Conservation (phyloP, 2,113 vertebrate species). For the Litocranius walleri region DNA sequence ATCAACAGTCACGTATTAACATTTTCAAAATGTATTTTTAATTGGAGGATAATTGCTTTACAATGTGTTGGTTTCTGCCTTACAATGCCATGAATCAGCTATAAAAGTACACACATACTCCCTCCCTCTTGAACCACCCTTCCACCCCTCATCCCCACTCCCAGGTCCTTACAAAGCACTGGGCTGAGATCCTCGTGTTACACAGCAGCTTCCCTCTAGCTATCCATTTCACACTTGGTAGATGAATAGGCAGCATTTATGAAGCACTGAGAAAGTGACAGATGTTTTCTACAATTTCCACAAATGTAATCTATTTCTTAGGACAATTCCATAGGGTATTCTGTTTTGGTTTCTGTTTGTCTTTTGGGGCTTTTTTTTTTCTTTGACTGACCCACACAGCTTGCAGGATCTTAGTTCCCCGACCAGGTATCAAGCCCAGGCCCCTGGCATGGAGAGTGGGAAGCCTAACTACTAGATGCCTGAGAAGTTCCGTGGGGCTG, state of each 20-base stretch:
- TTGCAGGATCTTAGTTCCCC: neutral
- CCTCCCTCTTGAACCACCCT: neutral
- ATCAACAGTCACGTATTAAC: neutral
- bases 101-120: neutral
- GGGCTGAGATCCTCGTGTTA: neutral
- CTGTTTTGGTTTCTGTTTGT: neutral
- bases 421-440: neutral
- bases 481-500: neutral
- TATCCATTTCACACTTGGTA: neutral
- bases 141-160: neutral
- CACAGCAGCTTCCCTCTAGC: neutral
- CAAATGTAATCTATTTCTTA: neutral
- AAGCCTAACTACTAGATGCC: neutral
- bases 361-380: neutral
- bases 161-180: neutral
- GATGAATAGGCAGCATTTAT: neutral
- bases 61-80: neutral
- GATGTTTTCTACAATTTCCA: neutral
- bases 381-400: neutral
- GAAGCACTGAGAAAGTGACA: neutral
- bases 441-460: neutral
- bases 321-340: neutral
- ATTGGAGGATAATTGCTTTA: neutral
- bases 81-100: neutral
- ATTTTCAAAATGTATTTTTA: neutral